Base-by-base conservation (phyloP, 2,113 vertebrate species). In the Alouatta palliata region DNA sequence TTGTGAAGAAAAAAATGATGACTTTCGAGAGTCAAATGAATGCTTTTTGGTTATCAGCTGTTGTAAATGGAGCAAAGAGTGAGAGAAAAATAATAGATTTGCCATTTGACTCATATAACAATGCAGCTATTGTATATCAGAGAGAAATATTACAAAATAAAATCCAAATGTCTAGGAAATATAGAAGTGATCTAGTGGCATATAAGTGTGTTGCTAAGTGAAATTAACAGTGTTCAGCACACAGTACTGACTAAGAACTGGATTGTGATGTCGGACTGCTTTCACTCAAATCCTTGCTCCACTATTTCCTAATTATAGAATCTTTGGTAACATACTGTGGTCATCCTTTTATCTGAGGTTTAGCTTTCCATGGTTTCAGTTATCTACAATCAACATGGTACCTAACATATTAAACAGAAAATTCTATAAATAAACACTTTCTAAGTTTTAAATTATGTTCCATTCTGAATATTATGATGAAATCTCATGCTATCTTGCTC, bases 41-140 rank as follows among this genome's bases (percentile, higher is more conserved):
- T 64, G 61, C 47, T 64, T 95, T 95, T 71, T 77, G 17, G 77
- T 90, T 81, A 93, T 70, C 71, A 90, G 35, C 25, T 86, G 4
- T 79, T 97, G 45, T 76, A 61, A 23, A 76, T 35, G 35, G 90
- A 87, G 49, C 73, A 92, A 93, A 87, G 32, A 4, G 8, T 70
- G 81, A 92, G 61, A 87, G 68, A 88, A 96, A 92, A 95, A 79
- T 75, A 93, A 87, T 68, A 95, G 49, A 32, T 94, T 85, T 82
- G 10, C 80, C 92, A 19, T 37, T 68, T 82, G 89, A 71, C 23
- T 58, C 37, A 58, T 40, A 35, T 61, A 85, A 95, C 61, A 85
- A 77, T 25, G 35, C 6, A 58, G 37, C 52, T 64, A 61, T 90
- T 89, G 21, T 10, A 75, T 35, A 79, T 81, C 43, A 64, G 25